phyloP scores from a whole-genome alignment of 2,797 vertebrate genomes.

The Leucoraja ocellata region DNA sequence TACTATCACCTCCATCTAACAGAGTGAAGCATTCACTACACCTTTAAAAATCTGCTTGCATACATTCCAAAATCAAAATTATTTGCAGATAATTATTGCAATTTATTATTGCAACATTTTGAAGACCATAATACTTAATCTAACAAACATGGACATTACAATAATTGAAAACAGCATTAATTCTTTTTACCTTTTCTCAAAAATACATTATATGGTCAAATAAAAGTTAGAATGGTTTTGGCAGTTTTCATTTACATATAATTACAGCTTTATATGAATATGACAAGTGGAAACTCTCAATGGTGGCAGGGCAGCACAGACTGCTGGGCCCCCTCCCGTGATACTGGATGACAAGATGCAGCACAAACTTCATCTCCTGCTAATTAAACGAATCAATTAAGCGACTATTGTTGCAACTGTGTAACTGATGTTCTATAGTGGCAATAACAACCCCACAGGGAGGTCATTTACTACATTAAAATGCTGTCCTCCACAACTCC shows the following conservation, averaged over 20 bases:
- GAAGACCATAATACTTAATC: background rate
- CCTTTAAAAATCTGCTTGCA: background rate
- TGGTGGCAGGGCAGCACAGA: constrained; percentile 56
- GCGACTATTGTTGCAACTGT: constrained; percentile 84
- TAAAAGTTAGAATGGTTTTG: constrained; percentile 50
- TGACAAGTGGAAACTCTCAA: constrained; percentile 62
- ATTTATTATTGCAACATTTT: background rate
- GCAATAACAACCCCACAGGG: constrained; percentile 86
- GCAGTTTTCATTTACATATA: constrained; percentile 65
- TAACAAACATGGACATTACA: background rate
- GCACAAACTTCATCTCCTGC: constrained; percentile 79
- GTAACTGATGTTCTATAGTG: constrained; percentile 90
- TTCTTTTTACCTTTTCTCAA: background rate
- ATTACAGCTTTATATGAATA: constrained; percentile 66
- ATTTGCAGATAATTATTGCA: background rate
- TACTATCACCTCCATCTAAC: too few species aligned
- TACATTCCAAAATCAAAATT: background rate
- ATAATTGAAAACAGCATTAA: background rate
- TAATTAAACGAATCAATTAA: constrained; percentile 99
- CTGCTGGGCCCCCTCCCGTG: constrained; percentile 57
- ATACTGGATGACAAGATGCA: constrained; percentile 78
- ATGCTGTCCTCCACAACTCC: constrained; percentile 85
- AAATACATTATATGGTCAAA: background rate
- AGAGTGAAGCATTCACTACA: background rate
- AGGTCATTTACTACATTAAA: constrained; percentile 85